Percentiles rank a stretch among this genome's conserved stretches.
Evolutionary conservation across 1,140 invertebrate species (phyloP).

Genomic region (Leptinotarsa lineolata): DNA sequence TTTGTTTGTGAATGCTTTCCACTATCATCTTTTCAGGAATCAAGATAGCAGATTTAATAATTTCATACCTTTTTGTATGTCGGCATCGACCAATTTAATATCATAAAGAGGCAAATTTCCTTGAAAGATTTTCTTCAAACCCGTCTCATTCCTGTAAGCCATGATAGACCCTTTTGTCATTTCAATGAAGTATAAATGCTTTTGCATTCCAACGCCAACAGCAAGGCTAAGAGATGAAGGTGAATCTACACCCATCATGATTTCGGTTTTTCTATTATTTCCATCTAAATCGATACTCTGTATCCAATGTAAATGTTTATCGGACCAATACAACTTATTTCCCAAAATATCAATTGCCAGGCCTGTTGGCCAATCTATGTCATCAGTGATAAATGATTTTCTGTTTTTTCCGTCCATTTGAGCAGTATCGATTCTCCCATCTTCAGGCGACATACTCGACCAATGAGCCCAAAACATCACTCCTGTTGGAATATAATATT

Average conservation of each 20-base stretch:
- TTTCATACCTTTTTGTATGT: constrained; percentile 21
- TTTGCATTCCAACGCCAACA: constrained; percentile 56
- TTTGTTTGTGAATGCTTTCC: neutral
- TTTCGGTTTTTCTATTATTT: constrained; percentile 66
- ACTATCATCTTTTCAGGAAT: neutral
- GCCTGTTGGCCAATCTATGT: constrained; percentile 84
- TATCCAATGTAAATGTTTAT: constrained; percentile 71
- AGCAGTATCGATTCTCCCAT: constrained; percentile 67
- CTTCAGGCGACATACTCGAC: constrained; percentile 61
- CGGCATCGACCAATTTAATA: constrained; percentile 64
- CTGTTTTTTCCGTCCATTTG: constrained; percentile 81
- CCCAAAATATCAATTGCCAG: constrained; percentile 81
- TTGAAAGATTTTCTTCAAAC: constrained; percentile 53
- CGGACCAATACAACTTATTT: constrained; percentile 77
- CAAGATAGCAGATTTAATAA: neutral
- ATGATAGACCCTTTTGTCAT: constrained; percentile 64
- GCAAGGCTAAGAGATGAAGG: constrained; percentile 80
- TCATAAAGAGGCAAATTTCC: constrained; percentile 67
- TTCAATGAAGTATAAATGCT: constrained; percentile 75
- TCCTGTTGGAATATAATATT: constrained; percentile 37
- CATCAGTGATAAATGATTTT: constrained; percentile 58
- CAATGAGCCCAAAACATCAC: constrained; percentile 83
- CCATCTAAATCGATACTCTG: constrained; percentile 79
- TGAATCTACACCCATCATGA: constrained; percentile 64
- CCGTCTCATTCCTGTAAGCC: constrained; percentile 56